These are phyloP conservation scores for Pheosia gnoma DNA, from an alignment of 2,888 invertebrate genomes.

Conservation along the genomic window DNA sequence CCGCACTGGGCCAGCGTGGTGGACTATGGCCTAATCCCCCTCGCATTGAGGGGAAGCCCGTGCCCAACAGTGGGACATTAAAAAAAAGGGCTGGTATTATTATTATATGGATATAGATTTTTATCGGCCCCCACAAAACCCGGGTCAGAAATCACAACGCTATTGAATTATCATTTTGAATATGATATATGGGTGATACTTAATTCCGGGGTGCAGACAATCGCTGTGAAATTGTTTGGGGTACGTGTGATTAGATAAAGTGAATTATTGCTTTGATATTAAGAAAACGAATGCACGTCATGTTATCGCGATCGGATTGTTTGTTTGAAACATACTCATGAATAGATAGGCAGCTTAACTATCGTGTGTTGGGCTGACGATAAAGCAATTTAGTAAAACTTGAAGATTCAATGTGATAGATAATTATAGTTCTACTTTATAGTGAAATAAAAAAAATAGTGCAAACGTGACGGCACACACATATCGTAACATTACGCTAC, in stretches of 20 bases:
- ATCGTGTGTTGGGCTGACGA: background rate
- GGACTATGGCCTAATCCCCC: no score
- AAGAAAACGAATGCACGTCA: conserved; percentile 30
- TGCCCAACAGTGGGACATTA: no score
- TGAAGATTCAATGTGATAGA: background rate
- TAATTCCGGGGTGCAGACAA: conserved; percentile 68
- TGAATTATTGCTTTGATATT: conserved; percentile 62
- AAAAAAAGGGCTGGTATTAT: background rate
- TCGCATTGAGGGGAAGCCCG: no score
- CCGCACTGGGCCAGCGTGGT: no score
- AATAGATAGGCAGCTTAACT: conserved; percentile 12
- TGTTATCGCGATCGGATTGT: conserved; percentile 30
- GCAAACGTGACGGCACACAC: no score
- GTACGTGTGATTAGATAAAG: conserved; percentile 67
- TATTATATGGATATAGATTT: conserved; percentile 30
- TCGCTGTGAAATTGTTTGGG: conserved; percentile 72
- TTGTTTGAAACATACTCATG: conserved; percentile 24
- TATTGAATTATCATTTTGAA: conserved; percentile 82
- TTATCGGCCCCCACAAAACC: conserved; percentile 64
- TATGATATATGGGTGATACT: conserved; percentile 73
- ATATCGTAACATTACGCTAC: no score
- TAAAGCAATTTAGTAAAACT: background rate
- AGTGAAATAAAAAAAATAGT: no score
- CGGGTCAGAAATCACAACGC: conserved; percentile 72
- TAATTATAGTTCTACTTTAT: no score